Percentiles rank a stretch among this genome's conserved stretches.
These are phyloP conservation scores for Helarctos malayanus DNA, from an alignment of 2,797 vertebrate species.

Conservation along the genomic window DNA sequence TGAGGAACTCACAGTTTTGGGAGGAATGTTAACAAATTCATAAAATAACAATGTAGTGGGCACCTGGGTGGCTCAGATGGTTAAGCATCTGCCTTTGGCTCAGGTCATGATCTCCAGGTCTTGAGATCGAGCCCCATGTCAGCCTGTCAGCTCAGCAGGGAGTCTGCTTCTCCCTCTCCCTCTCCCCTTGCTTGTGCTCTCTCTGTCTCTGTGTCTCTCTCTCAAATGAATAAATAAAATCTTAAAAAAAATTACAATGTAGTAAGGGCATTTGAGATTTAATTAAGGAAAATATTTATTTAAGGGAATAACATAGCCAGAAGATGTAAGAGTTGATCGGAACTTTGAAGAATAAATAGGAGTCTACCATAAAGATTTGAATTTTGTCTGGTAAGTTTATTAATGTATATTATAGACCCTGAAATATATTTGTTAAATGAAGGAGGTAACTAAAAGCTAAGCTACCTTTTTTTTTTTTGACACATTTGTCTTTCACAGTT, in stretches of 20 bases:
- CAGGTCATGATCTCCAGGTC: too few relatives aligned
- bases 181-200: too few relatives aligned
- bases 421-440: background rate
- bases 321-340: background rate
- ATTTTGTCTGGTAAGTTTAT: constrained; percentile 28
- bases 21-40: background rate
- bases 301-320: background rate
- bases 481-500: background rate
- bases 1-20: background rate
- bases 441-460: constrained; percentile 36
- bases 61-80: too few relatives aligned
- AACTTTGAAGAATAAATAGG: constrained; percentile 22
- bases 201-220: too few relatives aligned
- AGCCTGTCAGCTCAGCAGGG: too few relatives aligned
- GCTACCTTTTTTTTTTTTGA: background rate
- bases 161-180: too few relatives aligned
- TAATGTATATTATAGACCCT: background rate
- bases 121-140: too few relatives aligned
- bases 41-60: background rate
- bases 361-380: background rate
- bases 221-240: too few relatives aligned
- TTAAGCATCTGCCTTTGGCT: too few relatives aligned
- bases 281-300: constrained; percentile 8
- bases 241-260: background rate
- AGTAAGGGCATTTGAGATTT: background rate